Evolutionary conservation across 1,140 invertebrate species (phyloP), one percentile per base, ranked within the genome.

Genomic region (Pseudomyrmex flavicornis): DNA sequence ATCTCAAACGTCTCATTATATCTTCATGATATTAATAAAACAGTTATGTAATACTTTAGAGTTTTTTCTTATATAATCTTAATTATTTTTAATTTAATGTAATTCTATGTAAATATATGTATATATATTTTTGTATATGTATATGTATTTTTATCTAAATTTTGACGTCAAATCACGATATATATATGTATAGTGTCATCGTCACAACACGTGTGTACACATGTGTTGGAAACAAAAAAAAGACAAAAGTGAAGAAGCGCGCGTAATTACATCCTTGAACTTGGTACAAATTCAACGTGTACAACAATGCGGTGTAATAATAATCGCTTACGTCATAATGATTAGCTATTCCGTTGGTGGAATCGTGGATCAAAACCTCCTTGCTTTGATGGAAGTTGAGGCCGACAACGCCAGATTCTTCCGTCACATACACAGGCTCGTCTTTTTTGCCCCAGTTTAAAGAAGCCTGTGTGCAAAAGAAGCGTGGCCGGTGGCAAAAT

Each of bases 381-480:
- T 98, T 98, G 92, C 97, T 98, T 94, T 98, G 97, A 93, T 97
- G 97, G 95, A 98, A 98, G 93, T 98, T 97, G 2, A 98, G 95
- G 0, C 97, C 97, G 17, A 98, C 96, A 0, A 98, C 97, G 72
- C 97, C 97, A 62, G 97, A 97, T 91, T 98, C 97, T 85, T 98
- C 97, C 9, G 97, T 97, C 35, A 97, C 96, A 91, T 97, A 98
- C 4, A 97, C 96, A 9, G 97, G 96, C 86, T 97, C 97, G 89
- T 97, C 96, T 90, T 97, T 97, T 91, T 97, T 97, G 76, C 96
- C 95, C 95, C 97, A 97, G 92, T 97, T 96, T 92, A 97, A 95
- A 85, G 97, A 96, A 85, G 97, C 96, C 95, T 95, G 73, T 48
- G 26, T 17, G 75, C 35, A 77, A 48, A 72, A 70, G 15, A 59